Evolutionary conservation across 2,113 vertebrate species (phyloP), one percentile per base, ranked within the genome.

Genomic region (Pteruthius melanotis): DNA sequence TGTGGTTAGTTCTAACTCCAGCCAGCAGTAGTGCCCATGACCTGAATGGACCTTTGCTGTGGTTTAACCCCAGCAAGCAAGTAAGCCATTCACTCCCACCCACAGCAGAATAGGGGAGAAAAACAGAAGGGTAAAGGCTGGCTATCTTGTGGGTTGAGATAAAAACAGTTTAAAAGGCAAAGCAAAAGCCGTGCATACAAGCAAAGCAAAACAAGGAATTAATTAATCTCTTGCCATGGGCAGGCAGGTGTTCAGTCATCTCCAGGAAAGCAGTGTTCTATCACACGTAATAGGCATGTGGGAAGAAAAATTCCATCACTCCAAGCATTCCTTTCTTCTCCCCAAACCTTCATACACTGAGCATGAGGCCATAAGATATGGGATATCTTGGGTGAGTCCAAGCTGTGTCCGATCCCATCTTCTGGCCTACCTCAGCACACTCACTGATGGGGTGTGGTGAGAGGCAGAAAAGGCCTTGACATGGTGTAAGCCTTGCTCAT

Each of bases 211-310:
- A 12, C 9, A 47, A 37, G 15, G 40, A 23, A 30, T 33, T 37
- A 33, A 35, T 74, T 74, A 10, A 28, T 13, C 18, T 3, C 52
- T 60, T 66, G 15, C 39, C 4, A 4, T 31, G 5, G 3, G 8
- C 45, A 31, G 6, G 5, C 7, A 53, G 12, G 5, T 60, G n/a
- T 35, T 74, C 17, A 47, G 7, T 8, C 39, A 40, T 37, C 8
- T 42, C 4, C 35, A 40, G 45, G 40, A 60, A 7, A 74, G 7
- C 3, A 31, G 10, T 8, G 8, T 12, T 23, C 18, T 21, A 24
- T 27, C 26, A 23, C 2, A 0, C 9, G 5, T 47, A 47, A 31
- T 1, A 39, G 6, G 24, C 5, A n/a, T 6, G 12, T n/a, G 28
- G 39, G 26, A 66, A 35, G 18, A 60, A 21, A 78, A 39, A 54